Conservation (phyloP, 2,113 vertebrate species). For the Brachyhypopomus gauderio region DNA sequence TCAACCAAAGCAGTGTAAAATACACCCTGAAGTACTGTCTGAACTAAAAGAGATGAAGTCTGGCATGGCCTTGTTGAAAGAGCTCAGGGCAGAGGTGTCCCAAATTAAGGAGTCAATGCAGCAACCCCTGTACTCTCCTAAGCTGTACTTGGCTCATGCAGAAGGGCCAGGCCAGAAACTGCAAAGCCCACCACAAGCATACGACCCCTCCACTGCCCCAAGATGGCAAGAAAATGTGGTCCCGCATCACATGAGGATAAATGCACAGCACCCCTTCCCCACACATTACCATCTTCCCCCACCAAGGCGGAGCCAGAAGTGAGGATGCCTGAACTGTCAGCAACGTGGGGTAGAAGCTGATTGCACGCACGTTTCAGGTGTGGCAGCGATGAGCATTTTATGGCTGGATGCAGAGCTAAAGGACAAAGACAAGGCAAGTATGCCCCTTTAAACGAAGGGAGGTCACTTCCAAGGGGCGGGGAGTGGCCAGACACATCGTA, state of each 20-base stretch:
- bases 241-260: neutral
- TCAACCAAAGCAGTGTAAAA: conserved; percentile 1
- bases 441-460: neutral
- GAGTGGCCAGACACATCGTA: neutral
- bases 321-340: too few relatives aligned
- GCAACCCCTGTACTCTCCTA: neutral
- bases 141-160: neutral
- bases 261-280: too few relatives aligned
- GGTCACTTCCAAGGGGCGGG: neutral
- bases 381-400: too few relatives aligned
- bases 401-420: neutral
- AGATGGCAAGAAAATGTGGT: neutral
- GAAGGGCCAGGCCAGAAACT: neutral
- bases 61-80: conserved; percentile 12
- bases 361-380: too few relatives aligned
- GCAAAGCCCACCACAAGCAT: neutral
- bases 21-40: neutral
- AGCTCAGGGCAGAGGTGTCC: conserved; percentile 15
- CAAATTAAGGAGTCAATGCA: conserved; percentile 17
- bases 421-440: neutral
- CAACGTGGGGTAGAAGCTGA: too few relatives aligned
- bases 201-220: neutral
- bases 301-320: too few relatives aligned
- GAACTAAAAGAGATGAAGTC: neutral
- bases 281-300: too few relatives aligned